Evolutionary conservation across 2,888 invertebrate species (phyloP).

Genomic region (Bursaphelenchus okinawaensis): DNA sequence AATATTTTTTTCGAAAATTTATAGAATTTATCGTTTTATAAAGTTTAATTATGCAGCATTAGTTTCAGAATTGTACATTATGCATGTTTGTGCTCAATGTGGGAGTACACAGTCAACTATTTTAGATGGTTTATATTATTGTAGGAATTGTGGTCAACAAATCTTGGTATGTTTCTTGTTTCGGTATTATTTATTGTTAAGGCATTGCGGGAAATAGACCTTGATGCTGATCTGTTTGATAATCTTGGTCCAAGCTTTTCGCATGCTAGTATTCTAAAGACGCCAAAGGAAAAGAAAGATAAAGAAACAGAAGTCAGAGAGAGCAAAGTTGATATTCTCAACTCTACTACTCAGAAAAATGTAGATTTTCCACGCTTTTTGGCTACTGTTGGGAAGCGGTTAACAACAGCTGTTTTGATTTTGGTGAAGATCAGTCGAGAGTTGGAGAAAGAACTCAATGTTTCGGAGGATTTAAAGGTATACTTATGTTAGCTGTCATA

Average conservation of each 20-base stretch:
- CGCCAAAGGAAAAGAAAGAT: neutral
- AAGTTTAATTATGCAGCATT: too few species aligned
- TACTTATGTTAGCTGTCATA: neutral
- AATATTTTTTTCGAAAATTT: too few species aligned
- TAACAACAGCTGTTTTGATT: constrained; percentile 2
- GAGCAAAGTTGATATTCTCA: neutral
- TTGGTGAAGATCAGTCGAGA: neutral
- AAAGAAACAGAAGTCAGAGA: neutral
- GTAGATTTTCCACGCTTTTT: constrained; percentile 8
- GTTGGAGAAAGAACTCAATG: neutral
- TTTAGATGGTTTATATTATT: constrained; percentile 11
- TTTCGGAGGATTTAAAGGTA: constrained; percentile 12
- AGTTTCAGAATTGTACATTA: neutral
- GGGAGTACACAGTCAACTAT: neutral
- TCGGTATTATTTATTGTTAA: neutral
- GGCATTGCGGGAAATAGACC: neutral
- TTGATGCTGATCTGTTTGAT: constrained; percentile 5
- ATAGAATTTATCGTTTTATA: neutral
- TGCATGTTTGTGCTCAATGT: neutral
- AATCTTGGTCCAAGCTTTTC: neutral
- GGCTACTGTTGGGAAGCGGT: constrained; percentile 4
- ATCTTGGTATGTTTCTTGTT: constrained; percentile 8
- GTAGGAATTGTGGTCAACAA: constrained; percentile 10
- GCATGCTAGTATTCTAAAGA: neutral
- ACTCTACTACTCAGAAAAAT: neutral